Evolutionary conservation across 2,113 vertebrate genomes (phyloP), one percentile per base, ranked within the genome.

Genomic region (Corydoras maculifer): DNA sequence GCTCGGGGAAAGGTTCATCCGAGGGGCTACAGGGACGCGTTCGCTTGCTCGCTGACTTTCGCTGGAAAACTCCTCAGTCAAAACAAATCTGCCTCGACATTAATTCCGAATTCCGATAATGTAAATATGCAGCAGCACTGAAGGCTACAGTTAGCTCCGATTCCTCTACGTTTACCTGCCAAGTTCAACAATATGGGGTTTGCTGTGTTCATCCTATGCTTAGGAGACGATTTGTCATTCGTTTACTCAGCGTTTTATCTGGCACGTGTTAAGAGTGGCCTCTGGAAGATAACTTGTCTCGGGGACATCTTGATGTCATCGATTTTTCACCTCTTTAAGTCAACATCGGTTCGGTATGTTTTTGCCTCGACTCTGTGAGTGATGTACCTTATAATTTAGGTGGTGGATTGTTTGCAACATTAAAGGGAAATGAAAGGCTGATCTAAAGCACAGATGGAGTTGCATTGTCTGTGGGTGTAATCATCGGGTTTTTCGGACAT

Each of bases 1-100:
- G 75, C 80, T 81, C 76, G 77, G 61, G 75, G 75, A 66, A 25
- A 81, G 76, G 86, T 87, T 88, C 85, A 90, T 81, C 69, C 10
- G 30, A 78, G 75, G 86, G 87, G 88, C 84, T 87, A 86, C 75
- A 1, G 18, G 18, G 69, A 63, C 73, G 70, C 32, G 54, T 62
- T 77, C 74, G 74, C 75, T 72, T 77, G 73, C 70, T 73, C 69
- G 63, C 60, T 75, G 65, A 70, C 65, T 74, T 69, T 57, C 62
- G 48, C 54, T 58, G 55, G 53, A 73, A 69, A 58, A 75, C 72
- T 70, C 70, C 73, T 14, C 66, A 73, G 63, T 62, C 62, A 25
- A 76, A 79, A 68, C 31, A 13, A 73, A 57, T 76, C 70, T 62
- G 62, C 57, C 66, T 62, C 51, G 66, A 61, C 70, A 65, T 58